phyloP scores from a whole-genome alignment of 1,140 invertebrate genomes.

The Triops cancriformis region DNA sequence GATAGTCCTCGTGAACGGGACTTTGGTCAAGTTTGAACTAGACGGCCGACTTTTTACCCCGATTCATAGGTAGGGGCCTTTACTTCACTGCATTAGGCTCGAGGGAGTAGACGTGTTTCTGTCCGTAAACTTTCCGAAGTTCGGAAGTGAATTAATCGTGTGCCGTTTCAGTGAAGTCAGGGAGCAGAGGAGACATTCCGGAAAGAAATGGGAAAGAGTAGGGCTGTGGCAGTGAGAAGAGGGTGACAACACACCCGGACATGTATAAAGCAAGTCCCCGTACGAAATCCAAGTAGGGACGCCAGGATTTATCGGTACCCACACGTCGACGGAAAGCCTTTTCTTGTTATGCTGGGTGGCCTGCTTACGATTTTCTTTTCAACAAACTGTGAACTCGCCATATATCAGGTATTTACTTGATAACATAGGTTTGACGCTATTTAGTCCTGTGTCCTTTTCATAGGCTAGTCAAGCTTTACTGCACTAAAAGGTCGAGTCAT shows the following conservation, averaged over 20 bases:
- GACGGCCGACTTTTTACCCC: neutral
- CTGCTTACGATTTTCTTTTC: neutral
- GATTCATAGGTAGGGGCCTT: neutral
- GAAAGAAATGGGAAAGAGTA: neutral
- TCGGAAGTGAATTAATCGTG: constrained; percentile 1
- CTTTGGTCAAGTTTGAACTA: constrained; percentile 7
- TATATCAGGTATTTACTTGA: no score
- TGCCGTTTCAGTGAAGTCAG: neutral
- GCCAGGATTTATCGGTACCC: neutral
- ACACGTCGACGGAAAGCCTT: neutral
- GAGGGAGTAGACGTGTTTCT: neutral
- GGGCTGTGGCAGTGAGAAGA: neutral
- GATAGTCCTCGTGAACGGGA: neutral
- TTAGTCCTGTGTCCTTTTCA: no score
- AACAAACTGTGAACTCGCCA: no score
- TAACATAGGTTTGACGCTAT: no score
- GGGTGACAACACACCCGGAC: constrained; percentile 1
- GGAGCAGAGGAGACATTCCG: neutral
- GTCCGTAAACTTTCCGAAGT: neutral
- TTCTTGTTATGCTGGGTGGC: neutral
- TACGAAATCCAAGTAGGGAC: neutral
- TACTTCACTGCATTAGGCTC: neutral
- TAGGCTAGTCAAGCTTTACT: no score
- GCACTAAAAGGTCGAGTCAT: no score
- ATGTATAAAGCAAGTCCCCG: neutral